Percentiles rank a stretch among this genome's conserved stretches.
Conservation (phyloP, 2,888 invertebrate species). For the Macropis europaea region DNA sequence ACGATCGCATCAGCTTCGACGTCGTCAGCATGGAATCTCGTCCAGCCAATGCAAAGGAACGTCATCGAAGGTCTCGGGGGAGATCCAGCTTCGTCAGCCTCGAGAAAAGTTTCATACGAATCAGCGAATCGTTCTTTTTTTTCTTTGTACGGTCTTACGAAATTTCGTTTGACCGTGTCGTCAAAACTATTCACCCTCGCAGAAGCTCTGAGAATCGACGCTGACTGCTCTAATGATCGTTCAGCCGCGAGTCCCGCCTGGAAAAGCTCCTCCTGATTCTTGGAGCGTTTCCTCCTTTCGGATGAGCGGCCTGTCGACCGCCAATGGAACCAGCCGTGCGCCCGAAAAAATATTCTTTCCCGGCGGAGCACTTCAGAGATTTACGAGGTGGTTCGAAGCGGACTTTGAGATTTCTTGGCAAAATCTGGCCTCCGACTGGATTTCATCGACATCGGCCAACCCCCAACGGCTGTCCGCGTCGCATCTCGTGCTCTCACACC, state of each 20-base stretch:
- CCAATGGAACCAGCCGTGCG: slow-evolving; percentile 17
- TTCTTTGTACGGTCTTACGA: neutral
- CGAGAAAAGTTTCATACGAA: neutral
- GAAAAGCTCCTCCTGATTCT: neutral
- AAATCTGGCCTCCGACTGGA: slow-evolving; percentile 63
- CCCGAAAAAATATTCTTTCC: slow-evolving; percentile 52
- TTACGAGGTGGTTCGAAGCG: slow-evolving; percentile 63
- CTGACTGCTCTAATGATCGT: slow-evolving; percentile 47
- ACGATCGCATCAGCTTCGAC: neutral
- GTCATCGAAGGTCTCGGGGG: neutral
- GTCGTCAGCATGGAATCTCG: neutral
- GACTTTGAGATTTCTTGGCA: slow-evolving; percentile 35
- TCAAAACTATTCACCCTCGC: no score
- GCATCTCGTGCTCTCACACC: slow-evolving; percentile 3
- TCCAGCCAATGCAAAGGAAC: neutral
- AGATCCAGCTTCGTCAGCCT: slow-evolving; percentile 1
- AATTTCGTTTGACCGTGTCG: neutral
- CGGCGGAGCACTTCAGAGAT: slow-evolving; percentile 60
- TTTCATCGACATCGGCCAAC: slow-evolving; percentile 49
- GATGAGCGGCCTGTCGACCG: slow-evolving; percentile 34
- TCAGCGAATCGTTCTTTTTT: neutral
- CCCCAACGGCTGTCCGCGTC: neutral
- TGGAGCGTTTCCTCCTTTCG: slow-evolving; percentile 1
- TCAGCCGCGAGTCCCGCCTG: slow-evolving; percentile 13
- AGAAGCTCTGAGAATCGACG: slow-evolving; percentile 17